These are phyloP conservation scores for Prinia subflava DNA, from an alignment of 2,113 vertebrate species.

Conservation along the genomic window DNA sequence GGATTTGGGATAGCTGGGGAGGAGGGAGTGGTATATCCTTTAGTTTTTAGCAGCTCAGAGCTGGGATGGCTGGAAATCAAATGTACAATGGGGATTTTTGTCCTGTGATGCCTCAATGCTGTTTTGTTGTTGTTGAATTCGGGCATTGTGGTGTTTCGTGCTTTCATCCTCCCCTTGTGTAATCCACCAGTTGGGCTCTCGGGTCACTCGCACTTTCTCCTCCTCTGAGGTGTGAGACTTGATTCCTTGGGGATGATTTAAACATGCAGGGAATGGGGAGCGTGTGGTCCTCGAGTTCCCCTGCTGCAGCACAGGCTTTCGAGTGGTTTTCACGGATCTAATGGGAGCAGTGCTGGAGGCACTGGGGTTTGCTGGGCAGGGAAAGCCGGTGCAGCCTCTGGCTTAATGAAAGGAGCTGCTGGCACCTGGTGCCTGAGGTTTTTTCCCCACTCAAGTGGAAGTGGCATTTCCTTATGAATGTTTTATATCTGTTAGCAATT, in stretches of 20 bases:
- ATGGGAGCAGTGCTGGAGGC: not conserved
- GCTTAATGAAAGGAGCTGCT: not conserved
- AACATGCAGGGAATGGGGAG: not conserved
- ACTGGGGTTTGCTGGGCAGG: not conserved
- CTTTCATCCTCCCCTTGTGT: not conserved
- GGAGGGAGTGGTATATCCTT: not conserved
- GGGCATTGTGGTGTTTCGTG: not conserved
- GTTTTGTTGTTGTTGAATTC: conserved; percentile 53
- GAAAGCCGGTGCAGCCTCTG: fast-evolving
- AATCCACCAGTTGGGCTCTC: not conserved
- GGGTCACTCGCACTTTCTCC: fast-evolving
- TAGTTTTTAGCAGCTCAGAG: not conserved
- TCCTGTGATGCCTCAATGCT: conserved; percentile 19
- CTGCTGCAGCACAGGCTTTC: fast-evolving
- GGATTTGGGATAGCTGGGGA: not conserved
- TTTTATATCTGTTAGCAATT: not conserved
- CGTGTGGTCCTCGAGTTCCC: not conserved
- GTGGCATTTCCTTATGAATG: not conserved
- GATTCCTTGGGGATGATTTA: not conserved
- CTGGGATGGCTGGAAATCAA: not conserved
- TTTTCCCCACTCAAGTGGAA: not conserved
- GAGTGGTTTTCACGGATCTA: not conserved
- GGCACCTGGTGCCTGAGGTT: not conserved
- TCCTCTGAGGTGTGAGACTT: not conserved
- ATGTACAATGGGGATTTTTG: conserved; percentile 5